Conservation (phyloP, 2,797 vertebrate genomes). For the Anisognathus igniventris region DNA sequence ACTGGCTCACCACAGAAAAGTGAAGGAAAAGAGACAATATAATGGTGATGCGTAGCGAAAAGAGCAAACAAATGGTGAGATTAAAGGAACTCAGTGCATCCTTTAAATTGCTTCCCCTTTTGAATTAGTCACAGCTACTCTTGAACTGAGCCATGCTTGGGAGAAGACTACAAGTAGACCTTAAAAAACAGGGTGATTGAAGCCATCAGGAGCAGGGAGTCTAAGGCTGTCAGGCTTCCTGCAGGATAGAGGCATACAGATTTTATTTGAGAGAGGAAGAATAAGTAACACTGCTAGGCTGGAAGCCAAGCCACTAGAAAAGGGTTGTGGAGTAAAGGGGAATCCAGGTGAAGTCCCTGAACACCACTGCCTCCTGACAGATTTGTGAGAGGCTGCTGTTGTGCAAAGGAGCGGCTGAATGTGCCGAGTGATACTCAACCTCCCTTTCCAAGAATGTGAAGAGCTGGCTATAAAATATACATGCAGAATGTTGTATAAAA, state of each 20-base stretch:
- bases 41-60: neutral
- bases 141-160: neutral
- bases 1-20: neutral
- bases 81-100: neutral
- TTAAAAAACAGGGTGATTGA: neutral
- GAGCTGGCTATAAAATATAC: neutral
- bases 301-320: neutral
- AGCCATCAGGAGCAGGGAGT: neutral
- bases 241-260: neutral
- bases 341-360: neutral
- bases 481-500: neutral
- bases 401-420: neutral
- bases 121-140: neutral
- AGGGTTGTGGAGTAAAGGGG: neutral
- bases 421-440: rapidly evolving
- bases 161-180: neutral
- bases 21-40: neutral
- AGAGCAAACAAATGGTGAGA: neutral
- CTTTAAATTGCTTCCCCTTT: neutral
- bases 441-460: neutral
- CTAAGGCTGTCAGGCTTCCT: neutral
- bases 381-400: neutral
- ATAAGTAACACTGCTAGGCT: neutral
- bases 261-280: neutral
- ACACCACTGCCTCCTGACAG: neutral